A percentile compares a stretch with the other conserved stretches of the same genome.
These are phyloP conservation scores for Theonella swinhoei DNA, from an alignment of 37 sponge, comb jelly and placozoan species.

Conservation along the genomic window DNA sequence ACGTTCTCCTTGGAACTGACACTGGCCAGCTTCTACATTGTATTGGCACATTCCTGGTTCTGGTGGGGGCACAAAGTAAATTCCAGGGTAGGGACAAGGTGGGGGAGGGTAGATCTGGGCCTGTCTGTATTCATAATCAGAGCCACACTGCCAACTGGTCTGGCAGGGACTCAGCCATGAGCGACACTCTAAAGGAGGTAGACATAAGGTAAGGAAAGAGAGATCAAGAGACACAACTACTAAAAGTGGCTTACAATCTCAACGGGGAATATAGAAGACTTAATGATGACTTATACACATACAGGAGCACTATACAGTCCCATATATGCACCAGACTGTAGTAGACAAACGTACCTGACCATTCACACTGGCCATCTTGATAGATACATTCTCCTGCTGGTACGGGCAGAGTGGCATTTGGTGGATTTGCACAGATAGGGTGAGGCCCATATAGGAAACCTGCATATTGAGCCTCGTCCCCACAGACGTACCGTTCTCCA, in stretches of 20 bases:
- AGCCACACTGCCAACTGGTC: constrained; percentile 28
- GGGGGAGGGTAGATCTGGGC: neutral
- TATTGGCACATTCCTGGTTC: constrained; percentile 21
- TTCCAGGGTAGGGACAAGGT: constrained; percentile 17
- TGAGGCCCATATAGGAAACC: constrained; percentile 23
- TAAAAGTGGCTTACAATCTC: too few relatives aligned
- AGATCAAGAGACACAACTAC: neutral
- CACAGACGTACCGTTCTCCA: constrained; percentile 9
- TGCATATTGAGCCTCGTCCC: neutral
- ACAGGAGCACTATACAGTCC: too few relatives aligned
- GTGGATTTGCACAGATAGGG: constrained; percentile 10
- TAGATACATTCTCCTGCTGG: constrained; percentile 16
- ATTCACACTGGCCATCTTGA: constrained; percentile 7
- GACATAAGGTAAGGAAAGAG: too few relatives aligned
- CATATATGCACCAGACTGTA: too few relatives aligned
- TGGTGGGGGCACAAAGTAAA: neutral
- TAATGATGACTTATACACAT: too few relatives aligned
- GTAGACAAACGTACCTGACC: constrained; percentile 43
- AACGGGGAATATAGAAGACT: too few relatives aligned
- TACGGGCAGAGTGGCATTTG: neutral
- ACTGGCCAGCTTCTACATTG: neutral
- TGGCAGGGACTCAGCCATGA: constrained; percentile 6
- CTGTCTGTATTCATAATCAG: neutral
- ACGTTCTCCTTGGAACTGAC: neutral
- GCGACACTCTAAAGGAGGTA: constrained; percentile 6